Percentiles rank a stretch among this genome's conserved stretches.
Conservation (phyloP, 2,113 vertebrate species). For the Sakesphorus luctuosus region DNA sequence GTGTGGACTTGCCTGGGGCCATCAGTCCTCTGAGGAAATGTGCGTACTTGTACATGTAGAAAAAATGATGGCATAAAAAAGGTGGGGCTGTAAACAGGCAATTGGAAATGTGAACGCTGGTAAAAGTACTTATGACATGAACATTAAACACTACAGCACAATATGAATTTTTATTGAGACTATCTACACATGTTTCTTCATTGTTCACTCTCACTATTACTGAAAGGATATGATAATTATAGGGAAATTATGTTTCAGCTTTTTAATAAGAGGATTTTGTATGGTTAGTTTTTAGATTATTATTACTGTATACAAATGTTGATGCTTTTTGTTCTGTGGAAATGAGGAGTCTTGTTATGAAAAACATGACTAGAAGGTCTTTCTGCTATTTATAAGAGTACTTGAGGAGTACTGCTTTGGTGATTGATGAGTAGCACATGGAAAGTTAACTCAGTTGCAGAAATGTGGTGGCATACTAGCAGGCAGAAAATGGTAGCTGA, state of each 20-base stretch:
- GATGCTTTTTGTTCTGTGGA: not conserved
- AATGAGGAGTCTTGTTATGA: not conserved
- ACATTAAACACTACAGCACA: not conserved
- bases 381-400: not conserved
- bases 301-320: not conserved
- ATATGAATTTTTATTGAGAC: not conserved
- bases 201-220: not conserved
- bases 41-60: not conserved
- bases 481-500: not conserved
- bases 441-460: not conserved
- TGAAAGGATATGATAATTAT: not conserved
- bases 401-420: not conserved
- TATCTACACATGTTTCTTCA: not conserved
- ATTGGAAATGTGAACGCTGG: not conserved
- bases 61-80: not conserved
- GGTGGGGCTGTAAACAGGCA: not conserved
- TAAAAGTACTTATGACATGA: not conserved
- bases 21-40: not conserved
- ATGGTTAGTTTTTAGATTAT: not conserved
- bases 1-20: not conserved
- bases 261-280: not conserved
- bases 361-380: not conserved
- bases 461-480: not conserved
- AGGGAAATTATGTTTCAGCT: not conserved
- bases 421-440: not conserved